Percentiles rank a stretch among this genome's conserved stretches.
Evolutionary conservation across 1,140 invertebrate genomes (phyloP).

Genomic region (Cherax quadricarinatus): DNA sequence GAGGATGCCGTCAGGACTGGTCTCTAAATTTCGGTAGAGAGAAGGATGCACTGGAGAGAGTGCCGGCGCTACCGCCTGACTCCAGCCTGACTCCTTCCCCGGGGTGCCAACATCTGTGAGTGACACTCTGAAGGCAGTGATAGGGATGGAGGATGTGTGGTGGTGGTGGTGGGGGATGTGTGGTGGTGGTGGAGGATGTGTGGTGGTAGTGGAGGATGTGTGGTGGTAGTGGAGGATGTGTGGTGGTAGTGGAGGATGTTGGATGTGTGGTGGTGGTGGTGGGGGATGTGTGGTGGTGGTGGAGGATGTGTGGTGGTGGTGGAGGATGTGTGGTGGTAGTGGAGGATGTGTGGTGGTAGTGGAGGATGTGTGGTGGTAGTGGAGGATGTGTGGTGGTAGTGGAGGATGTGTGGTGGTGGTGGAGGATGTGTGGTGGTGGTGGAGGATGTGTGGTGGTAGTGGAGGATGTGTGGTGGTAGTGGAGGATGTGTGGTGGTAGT

Average conservation of each 20-base stretch:
- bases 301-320: background rate
- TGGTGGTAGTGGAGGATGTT: too few relatives aligned
- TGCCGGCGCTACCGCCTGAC: background rate
- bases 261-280: background rate
- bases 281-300: background rate
- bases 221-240: too few relatives aligned
- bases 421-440: too few relatives aligned
- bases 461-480: too few relatives aligned
- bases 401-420: too few relatives aligned
- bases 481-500: too few relatives aligned
- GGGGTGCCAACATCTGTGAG: background rate
- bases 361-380: background rate
- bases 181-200: too few relatives aligned
- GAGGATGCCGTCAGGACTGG: background rate
- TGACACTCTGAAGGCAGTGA: background rate
- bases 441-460: too few relatives aligned
- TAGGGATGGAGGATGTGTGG: background rate
- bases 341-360: background rate
- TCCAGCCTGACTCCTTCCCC: background rate
- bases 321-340: background rate
- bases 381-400: background rate
- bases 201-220: background rate
- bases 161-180: too few relatives aligned
- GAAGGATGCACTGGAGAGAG: background rate
- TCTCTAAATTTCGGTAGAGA: background rate